Evolutionary conservation across 37 sponge, comb jelly and placozoan species (phyloP), one percentile per base, ranked within the genome.

Genomic region (Chondrosia reniformis): DNA sequence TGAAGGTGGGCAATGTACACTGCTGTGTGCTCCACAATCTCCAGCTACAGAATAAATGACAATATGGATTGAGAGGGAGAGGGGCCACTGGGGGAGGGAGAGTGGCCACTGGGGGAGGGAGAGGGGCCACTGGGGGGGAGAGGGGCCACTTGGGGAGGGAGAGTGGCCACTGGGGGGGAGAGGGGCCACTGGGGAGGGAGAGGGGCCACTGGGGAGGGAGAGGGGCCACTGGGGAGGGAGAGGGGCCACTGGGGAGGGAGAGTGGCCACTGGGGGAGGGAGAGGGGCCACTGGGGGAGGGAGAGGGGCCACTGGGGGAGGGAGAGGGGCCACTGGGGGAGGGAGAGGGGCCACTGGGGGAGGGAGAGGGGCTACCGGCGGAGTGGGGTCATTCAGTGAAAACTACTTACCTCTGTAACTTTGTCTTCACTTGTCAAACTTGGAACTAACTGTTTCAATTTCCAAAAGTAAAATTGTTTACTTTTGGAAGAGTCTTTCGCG

Each of bases 1-100:
- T 88, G 80, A 37, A 89, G 83, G 79, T 84, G 78, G 9, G 77
- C 62, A 15, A 89, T 89, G 83, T 89, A 89, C 46, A 85, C 82
- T 30, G 85, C 85, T 12, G 85, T 84, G 33, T 71, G 67, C 63
- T 84, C 81, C 5, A 89, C 83, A 9, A 89, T 56, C 38, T 64
- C 89, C 52, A 84, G 78, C 89, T 89, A 81, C 44, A 78, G 67
- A 31, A 59, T 13, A 77, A 69, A 13, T 30, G 61, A n/a, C n/a
- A n/a, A n/a, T n/a, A n/a, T n/a, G n/a, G n/a, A n/a, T n/a, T n/a
- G n/a, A n/a, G n/a, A n/a, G n/a, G n/a, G n/a, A n/a, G n/a, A n/a
- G n/a, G n/a, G n/a, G n/a, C n/a, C n/a, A n/a, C n/a, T n/a, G n/a
- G n/a, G n/a, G n/a, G n/a, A n/a, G n/a, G n/a, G n/a, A n/a, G n/a